These are phyloP conservation scores for Pocota personata DNA, from an alignment of 2,888 invertebrate species.

Conservation along the genomic window DNA sequence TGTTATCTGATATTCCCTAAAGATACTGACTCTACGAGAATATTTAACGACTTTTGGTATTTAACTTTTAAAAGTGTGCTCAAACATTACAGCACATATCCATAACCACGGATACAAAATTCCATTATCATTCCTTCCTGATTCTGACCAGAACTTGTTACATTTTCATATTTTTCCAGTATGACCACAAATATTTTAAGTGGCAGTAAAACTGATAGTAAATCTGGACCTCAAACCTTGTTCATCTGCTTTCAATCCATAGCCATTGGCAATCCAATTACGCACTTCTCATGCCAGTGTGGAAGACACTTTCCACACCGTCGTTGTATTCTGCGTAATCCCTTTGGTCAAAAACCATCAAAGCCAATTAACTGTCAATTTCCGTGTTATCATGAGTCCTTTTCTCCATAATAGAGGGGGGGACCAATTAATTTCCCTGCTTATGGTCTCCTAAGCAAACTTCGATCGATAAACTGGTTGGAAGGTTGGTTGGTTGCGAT, in stretches of 20 bases:
- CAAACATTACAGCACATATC: too few species aligned
- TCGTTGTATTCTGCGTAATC: slow-evolving; percentile 27
- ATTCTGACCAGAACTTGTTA: not conserved
- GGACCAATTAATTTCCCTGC: slow-evolving; percentile 49
- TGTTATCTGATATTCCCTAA: not conserved
- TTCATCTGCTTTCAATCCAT: slow-evolving; percentile 10
- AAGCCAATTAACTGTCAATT: slow-evolving; percentile 71
- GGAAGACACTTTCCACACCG: not conserved
- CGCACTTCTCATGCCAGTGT: slow-evolving; percentile 4
- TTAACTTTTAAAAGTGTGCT: too few species aligned
- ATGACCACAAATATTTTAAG: slow-evolving; percentile 14
- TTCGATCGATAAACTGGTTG: slow-evolving; percentile 17
- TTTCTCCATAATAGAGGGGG: not conserved
- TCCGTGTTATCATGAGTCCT: slow-evolving; percentile 67
- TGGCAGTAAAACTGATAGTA: slow-evolving; percentile 1
- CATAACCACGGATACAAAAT: not conserved
- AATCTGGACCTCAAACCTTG: not conserved
- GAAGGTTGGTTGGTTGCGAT: not conserved
- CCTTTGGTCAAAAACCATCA: slow-evolving; percentile 67
- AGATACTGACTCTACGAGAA: too few species aligned
- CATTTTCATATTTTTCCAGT: not conserved
- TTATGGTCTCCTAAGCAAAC: slow-evolving; percentile 24
- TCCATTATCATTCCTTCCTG: not conserved
- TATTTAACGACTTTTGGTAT: too few species aligned
- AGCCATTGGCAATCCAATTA: slow-evolving; percentile 46